A percentile compares a stretch with the other conserved stretches of the same genome.
phyloP scores from a whole-genome alignment of 2,113 vertebrate species.

The Dryoscopus gambensis region DNA sequence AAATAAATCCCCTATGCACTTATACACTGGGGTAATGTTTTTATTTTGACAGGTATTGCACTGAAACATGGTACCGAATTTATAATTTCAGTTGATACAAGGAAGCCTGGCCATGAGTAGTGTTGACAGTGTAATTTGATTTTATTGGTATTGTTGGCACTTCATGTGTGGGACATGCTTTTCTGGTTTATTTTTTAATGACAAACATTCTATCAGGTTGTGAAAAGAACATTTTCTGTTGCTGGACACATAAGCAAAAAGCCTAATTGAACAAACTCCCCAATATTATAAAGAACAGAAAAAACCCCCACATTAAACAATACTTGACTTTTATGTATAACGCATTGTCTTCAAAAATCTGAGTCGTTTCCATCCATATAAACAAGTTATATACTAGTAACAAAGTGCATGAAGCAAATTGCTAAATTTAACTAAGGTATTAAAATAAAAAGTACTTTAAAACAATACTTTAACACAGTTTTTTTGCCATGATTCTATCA shows the following conservation, averaged over 20 bases:
- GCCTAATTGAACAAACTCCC: neutral
- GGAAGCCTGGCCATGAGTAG: neutral
- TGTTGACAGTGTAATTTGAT: conserved; percentile 29
- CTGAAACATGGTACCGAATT: neutral
- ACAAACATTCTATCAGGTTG: conserved; percentile 17
- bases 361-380: conserved; percentile 51
- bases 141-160: conserved; percentile 50
- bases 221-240: conserved; percentile 10
- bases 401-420: conserved; percentile 67
- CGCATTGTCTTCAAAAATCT: conserved; percentile 36
- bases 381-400: conserved; percentile 37
- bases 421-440: conserved; percentile 40
- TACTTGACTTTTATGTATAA: conserved; percentile 26
- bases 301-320: neutral
- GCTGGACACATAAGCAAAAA: neutral
- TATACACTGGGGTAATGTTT: neutral
- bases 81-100: neutral
- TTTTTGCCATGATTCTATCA: conserved; percentile 78
- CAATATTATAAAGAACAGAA: conserved; percentile 1
- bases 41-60: neutral
- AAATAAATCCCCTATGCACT: neutral
- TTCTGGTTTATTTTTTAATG: neutral
- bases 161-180: neutral
- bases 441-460: conserved; percentile 76
- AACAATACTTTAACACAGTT: conserved; percentile 77